phyloP scores from a whole-genome alignment of 2,888 invertebrate genomes.

The Epicampocera succincta region DNA sequence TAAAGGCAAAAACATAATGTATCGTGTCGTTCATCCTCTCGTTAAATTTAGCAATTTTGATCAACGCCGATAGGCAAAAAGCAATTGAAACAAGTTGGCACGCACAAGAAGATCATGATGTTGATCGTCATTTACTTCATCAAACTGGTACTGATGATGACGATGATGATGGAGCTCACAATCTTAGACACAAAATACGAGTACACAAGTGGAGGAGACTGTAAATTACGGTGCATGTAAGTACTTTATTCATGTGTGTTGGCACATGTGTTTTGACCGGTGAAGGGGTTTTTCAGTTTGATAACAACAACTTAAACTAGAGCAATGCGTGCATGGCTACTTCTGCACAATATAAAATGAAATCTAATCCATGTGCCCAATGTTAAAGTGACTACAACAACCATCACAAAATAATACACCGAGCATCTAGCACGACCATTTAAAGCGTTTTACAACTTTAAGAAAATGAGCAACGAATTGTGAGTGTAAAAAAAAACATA shows the following conservation, averaged over 20 bases:
- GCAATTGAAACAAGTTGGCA: constrained; percentile 64
- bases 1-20: constrained; percentile 39
- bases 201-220: constrained; percentile 60
- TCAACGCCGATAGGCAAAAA: constrained; percentile 67
- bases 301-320: constrained; percentile 54
- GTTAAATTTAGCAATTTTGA: constrained; percentile 70
- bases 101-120: constrained; percentile 56
- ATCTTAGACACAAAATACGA: constrained; percentile 16
- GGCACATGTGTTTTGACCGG: neutral
- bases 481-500: constrained; percentile 47
- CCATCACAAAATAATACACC: constrained; percentile 8
- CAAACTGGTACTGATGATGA: constrained; percentile 13
- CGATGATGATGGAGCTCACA: constrained; percentile 4
- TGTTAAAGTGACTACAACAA: constrained; percentile 30
- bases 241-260: neutral
- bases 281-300: constrained; percentile 45
- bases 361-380: constrained; percentile 61
- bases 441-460: constrained; percentile 28
- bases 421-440: constrained; percentile 44
- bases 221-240: constrained; percentile 34
- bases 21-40: constrained; percentile 62
- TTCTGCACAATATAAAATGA: constrained; percentile 58
- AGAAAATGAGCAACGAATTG: constrained; percentile 6
- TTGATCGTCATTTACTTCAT: constrained; percentile 13
- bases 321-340: constrained; percentile 61